A percentile compares a stretch with the other conserved stretches of the same genome.
phyloP scores from a whole-genome alignment of 2,797 vertebrate species.

The Avahi laniger region DNA sequence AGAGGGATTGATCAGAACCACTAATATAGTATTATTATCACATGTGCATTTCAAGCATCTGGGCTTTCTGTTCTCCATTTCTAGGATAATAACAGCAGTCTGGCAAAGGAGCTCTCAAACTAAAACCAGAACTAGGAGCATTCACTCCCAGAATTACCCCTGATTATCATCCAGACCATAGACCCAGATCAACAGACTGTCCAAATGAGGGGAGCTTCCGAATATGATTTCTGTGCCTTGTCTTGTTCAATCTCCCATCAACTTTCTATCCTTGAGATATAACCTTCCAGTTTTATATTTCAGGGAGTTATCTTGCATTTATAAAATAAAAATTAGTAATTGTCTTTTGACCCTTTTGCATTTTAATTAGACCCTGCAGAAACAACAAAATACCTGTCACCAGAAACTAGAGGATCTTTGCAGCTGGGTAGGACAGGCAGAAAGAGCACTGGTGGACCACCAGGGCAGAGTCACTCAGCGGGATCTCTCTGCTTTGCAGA shows the following conservation, averaged over 20 bases:
- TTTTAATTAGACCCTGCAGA: constrained; percentile 90
- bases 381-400: constrained; percentile 92
- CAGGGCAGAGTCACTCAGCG: constrained; percentile 78
- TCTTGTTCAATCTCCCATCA: constrained; percentile 59
- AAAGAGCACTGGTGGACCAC: constrained; percentile 87
- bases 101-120: not conserved
- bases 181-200: not conserved
- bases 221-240: constrained; percentile 77
- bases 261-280: constrained; percentile 68
- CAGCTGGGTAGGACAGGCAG: constrained; percentile 91
- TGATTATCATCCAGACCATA: not conserved
- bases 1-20: constrained; percentile 27
- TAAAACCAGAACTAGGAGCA: not conserved
- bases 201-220: constrained; percentile 57
- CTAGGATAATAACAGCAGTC: not conserved
- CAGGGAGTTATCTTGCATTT: constrained; percentile 54
- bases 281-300: constrained; percentile 80
- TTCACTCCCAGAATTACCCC: not conserved
- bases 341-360: constrained; percentile 65
- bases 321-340: constrained; percentile 25
- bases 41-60: constrained; percentile 5
- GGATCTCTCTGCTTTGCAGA: constrained; percentile 89
- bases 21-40: constrained; percentile 6
- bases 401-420: constrained; percentile 92
- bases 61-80: not conserved